These are phyloP conservation scores for Rutilus rutilus DNA, from an alignment of 2,113 vertebrate genomes.

Conservation along the genomic window DNA sequence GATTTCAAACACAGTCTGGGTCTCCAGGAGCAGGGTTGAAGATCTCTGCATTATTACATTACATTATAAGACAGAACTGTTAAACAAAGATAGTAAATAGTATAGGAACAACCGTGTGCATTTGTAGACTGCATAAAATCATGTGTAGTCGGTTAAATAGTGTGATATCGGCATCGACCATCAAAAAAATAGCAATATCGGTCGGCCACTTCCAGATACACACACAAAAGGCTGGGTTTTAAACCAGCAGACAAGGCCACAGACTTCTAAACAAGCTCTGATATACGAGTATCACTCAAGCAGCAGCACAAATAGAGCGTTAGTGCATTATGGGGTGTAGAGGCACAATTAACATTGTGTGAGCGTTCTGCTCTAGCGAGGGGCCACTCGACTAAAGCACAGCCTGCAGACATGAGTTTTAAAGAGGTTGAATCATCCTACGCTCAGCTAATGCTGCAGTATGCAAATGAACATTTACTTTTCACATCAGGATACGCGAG, in stretches of 20 bases:
- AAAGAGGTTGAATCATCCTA: constrained; percentile 27
- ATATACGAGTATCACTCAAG: constrained; percentile 16
- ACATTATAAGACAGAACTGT: too few species aligned
- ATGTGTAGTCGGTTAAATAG: too few species aligned
- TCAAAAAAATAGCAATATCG: background rate
- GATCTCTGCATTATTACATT: too few species aligned
- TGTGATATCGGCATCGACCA: background rate
- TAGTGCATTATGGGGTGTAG: constrained; percentile 10
- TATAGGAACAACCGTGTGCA: too few species aligned
- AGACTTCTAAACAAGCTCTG: constrained; percentile 33
- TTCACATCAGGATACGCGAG: background rate
- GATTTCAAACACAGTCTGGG: too few species aligned
- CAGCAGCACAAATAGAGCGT: constrained; percentile 20
- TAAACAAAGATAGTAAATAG: too few species aligned
- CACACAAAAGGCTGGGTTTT: background rate
- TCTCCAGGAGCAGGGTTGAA: too few species aligned
- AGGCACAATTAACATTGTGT: constrained; percentile 44
- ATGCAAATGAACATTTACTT: constrained; percentile 30
- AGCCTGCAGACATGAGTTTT: constrained; percentile 28
- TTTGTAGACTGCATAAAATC: too few species aligned
- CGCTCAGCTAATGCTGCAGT: constrained; percentile 20
- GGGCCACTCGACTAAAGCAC: constrained; percentile 14
- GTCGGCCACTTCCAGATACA: background rate
- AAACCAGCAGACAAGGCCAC: background rate
- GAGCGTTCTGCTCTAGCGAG: background rate